Percentiles rank a stretch among this genome's conserved stretches.
These are phyloP conservation scores for Paramuricea clavata DNA, from an alignment of 92 coral and sea anemone genomes.

Conservation along the genomic window DNA sequence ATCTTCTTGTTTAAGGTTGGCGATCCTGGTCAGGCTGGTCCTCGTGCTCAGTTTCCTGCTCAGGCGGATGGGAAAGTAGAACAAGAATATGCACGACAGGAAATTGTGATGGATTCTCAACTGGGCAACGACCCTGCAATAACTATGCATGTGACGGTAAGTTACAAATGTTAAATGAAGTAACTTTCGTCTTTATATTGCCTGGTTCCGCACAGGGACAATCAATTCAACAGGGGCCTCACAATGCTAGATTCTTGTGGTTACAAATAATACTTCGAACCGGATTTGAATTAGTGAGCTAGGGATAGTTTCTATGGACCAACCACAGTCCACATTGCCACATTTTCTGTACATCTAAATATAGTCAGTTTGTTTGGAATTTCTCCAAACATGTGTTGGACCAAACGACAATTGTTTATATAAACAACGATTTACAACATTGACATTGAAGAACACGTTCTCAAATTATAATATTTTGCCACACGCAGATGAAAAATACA, in stretches of 20 bases:
- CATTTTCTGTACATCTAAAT: too few species aligned
- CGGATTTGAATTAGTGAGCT: too few species aligned
- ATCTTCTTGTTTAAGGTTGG: constrained; percentile 28
- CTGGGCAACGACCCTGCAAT: constrained; percentile 7
- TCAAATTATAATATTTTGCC: too few species aligned
- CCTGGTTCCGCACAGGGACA: too few species aligned
- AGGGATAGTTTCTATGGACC: too few species aligned
- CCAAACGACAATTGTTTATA: neutral
- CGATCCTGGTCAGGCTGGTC: constrained; percentile 51
- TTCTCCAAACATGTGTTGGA: too few species aligned
- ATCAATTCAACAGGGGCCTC: too few species aligned
- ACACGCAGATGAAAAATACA: neutral
- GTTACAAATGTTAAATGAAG: neutral
- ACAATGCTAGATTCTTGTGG: too few species aligned
- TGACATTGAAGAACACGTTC: neutral
- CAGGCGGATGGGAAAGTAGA: constrained; percentile 28
- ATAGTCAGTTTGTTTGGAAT: too few species aligned
- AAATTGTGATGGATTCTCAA: neutral
- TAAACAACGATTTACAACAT: too few species aligned
- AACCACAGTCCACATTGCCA: too few species aligned
- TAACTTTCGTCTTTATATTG: neutral
- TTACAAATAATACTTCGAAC: too few species aligned
- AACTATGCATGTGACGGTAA: constrained; percentile 32
- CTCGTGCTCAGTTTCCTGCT: constrained; percentile 43
- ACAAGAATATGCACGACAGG: neutral